A percentile compares a stretch with the other conserved stretches of the same genome.
phyloP scores from a whole-genome alignment of 2,888 invertebrate species.

The Laothoe populi region DNA sequence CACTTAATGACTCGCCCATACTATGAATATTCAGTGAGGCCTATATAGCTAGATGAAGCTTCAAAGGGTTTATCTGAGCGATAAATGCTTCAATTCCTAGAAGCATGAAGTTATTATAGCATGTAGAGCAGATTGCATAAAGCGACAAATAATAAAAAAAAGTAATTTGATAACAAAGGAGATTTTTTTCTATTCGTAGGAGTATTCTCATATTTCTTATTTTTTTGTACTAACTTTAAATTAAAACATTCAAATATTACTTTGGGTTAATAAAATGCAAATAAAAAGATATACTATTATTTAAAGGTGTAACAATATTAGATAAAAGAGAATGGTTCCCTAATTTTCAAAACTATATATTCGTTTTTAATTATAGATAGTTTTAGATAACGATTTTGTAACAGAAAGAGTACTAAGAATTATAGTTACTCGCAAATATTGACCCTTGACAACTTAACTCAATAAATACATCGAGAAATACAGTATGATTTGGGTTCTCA shows the following conservation, averaged over 20 bases:
- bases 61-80: conserved; percentile 63
- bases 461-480: neutral
- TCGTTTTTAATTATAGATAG: no score
- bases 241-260: neutral
- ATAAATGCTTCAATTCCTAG: conserved; percentile 56
- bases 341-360: no score
- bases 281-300: no score
- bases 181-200: neutral
- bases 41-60: conserved; percentile 61
- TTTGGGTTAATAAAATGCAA: neutral
- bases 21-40: conserved; percentile 65
- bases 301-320: no score
- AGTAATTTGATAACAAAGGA: neutral
- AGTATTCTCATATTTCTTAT: neutral
- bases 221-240: neutral
- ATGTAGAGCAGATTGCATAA: conserved; percentile 30
- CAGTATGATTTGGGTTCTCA: neutral
- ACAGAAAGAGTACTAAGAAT: no score
- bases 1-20: conserved; percentile 57
- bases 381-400: no score
- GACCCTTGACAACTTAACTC: neutral
- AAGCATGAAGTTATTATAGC: conserved; percentile 50
- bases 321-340: no score
- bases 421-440: neutral
- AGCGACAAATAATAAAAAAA: conserved; percentile 9